phyloP scores from a whole-genome alignment of 2,888 invertebrate genomes.

The Athalia cordata region DNA sequence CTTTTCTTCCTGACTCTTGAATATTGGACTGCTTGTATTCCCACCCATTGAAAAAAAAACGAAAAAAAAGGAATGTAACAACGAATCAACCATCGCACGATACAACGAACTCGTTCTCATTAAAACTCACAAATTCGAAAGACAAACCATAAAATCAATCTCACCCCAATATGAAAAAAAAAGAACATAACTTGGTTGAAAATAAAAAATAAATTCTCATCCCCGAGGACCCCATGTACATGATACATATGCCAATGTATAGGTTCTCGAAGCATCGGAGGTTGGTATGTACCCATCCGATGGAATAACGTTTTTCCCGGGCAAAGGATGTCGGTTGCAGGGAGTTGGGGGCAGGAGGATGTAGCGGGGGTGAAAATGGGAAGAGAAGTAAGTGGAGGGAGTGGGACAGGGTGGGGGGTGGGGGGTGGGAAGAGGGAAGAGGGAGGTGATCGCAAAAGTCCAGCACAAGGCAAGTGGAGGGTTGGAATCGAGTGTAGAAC shows the following conservation, averaged over 20 bases:
- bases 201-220: background rate
- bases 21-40: background rate
- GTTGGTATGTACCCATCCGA: slow-evolving; percentile 45
- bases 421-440: slow-evolving; percentile 53
- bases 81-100: too few relatives aligned
- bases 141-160: too few relatives aligned
- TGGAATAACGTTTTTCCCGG: slow-evolving; percentile 53
- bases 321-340: slow-evolving; percentile 46
- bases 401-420: slow-evolving; percentile 12
- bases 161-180: too few relatives aligned
- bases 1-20: background rate
- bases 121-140: too few relatives aligned
- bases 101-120: too few relatives aligned
- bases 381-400: background rate
- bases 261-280: slow-evolving; percentile 6
- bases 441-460: slow-evolving; percentile 64
- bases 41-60: background rate
- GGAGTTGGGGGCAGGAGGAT: slow-evolving; percentile 36
- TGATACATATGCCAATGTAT: background rate
- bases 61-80: too few relatives aligned
- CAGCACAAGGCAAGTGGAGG: slow-evolving; percentile 62
- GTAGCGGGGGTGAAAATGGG: slow-evolving; percentile 45
- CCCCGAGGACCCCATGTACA: background rate
- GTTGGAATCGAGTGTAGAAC: slow-evolving; percentile 63
- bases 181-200: too few relatives aligned